Evolutionary conservation across 30 jellyfish, hydroid and myxozoan species (phyloP).

Genomic region (Chrysaora quinquecirrha): DNA sequence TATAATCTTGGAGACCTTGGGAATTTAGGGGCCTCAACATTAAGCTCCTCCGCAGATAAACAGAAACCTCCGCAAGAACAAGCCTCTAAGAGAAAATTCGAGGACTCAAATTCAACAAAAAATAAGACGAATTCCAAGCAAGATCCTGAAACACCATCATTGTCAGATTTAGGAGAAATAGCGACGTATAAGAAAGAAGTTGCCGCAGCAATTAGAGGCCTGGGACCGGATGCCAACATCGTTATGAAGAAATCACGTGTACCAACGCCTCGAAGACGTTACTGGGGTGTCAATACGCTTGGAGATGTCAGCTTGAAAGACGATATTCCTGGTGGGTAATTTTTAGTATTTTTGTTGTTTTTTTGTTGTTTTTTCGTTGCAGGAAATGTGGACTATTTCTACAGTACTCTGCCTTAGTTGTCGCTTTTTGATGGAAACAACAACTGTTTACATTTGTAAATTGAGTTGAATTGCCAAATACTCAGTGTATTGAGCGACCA

Average conservation of each 20-base stretch:
- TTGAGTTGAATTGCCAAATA: too few relatives aligned
- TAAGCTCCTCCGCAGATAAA: not conserved
- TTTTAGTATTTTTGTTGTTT: not conserved
- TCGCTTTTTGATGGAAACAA: too few relatives aligned
- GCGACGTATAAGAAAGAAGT: slow-evolving; percentile 54
- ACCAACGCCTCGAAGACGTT: slow-evolving; percentile 40
- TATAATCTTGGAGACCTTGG: slow-evolving; percentile 51
- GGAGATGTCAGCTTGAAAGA: slow-evolving; percentile 5
- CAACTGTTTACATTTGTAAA: too few relatives aligned
- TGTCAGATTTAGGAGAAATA: slow-evolving; percentile 46
- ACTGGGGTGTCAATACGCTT: slow-evolving; percentile 56
- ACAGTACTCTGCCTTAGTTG: too few relatives aligned
- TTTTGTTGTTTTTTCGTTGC: too few relatives aligned
- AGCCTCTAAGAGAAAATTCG: slow-evolving; percentile 60
- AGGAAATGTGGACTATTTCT: too few relatives aligned
- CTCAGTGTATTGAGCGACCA: too few relatives aligned
- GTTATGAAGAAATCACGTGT: slow-evolving; percentile 51
- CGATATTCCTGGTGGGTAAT: slow-evolving; percentile 35
- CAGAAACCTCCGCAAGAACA: not conserved
- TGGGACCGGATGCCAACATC: slow-evolving; percentile 49
- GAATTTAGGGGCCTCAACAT: slow-evolving; percentile 34
- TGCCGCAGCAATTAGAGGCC: slow-evolving; percentile 57
- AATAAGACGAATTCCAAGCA: not conserved
- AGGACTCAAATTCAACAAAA: not conserved
- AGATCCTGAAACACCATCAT: slow-evolving; percentile 55